These are phyloP conservation scores for Piaya cayana DNA, from an alignment of 2,113 vertebrate genomes.

Conservation along the genomic window DNA sequence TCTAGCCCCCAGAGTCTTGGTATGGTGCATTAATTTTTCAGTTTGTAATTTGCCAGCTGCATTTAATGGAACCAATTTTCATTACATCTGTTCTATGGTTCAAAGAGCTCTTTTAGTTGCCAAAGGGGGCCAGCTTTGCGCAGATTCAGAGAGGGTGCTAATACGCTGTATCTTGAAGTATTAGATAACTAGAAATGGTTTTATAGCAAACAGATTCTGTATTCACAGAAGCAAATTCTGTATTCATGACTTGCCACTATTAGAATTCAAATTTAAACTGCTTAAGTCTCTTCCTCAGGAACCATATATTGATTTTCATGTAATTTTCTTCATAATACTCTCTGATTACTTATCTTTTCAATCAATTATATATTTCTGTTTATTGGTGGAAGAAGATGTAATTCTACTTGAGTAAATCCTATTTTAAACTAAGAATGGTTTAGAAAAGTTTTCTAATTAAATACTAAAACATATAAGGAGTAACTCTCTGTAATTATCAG, in stretches of 20 bases:
- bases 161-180: constrained; percentile 74
- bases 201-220: constrained; percentile 75
- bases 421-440: constrained; percentile 28
- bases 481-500: constrained; percentile 4
- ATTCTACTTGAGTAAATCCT: constrained; percentile 21
- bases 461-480: constrained; percentile 1
- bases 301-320: constrained; percentile 65
- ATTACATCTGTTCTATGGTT: constrained; percentile 84
- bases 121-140: constrained; percentile 76
- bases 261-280: constrained; percentile 73
- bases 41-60: constrained; percentile 83
- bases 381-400: constrained; percentile 46
- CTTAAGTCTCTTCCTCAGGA: constrained; percentile 61
- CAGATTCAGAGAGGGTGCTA: constrained; percentile 65
- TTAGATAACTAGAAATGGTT: constrained; percentile 72
- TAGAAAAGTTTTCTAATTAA: constrained; percentile 22
- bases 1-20: constrained; percentile 74
- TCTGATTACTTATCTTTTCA: constrained; percentile 54
- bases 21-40: constrained; percentile 81
- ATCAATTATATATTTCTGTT: constrained; percentile 44
- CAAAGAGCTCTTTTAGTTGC: constrained; percentile 81
- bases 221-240: constrained; percentile 68
- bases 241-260: constrained; percentile 67
- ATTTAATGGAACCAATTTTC: constrained; percentile 86
- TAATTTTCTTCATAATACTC: constrained; percentile 60